Evolutionary conservation across 2,797 vertebrate species (phyloP).

Genomic region (Masticophis lateralis): DNA sequence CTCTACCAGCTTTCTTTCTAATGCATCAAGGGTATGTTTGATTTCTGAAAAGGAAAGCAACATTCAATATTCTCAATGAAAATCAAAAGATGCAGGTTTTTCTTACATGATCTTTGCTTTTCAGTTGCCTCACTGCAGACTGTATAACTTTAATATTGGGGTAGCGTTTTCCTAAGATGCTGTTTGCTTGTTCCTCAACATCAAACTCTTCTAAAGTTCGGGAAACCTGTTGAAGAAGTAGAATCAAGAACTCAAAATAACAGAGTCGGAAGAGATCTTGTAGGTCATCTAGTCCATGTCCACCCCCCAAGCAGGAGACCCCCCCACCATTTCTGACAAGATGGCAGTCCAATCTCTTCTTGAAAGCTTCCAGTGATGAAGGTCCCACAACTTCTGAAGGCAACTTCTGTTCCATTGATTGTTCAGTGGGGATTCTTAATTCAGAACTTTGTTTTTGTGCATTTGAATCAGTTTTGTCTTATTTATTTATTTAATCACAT

Average conservation of each 20-base stretch:
- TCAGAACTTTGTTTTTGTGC: neutral
- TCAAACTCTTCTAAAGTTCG: conserved; percentile 89
- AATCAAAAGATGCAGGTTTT: neutral
- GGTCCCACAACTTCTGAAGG: too few relatives aligned
- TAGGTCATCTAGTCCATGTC: too few relatives aligned
- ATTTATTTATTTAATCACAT: neutral
- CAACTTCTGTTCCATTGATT: too few relatives aligned
- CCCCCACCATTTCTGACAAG: too few relatives aligned
- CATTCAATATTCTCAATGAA: neutral
- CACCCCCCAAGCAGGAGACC: too few relatives aligned
- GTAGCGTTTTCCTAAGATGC: conserved; percentile 79
- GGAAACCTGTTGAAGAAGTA: conserved; percentile 77
- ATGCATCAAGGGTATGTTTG: neutral
- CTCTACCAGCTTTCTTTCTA: neutral
- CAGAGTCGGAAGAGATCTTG: too few relatives aligned
- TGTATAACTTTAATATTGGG: conserved; percentile 87
- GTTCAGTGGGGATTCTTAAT: neutral
- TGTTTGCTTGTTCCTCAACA: conserved; percentile 83
- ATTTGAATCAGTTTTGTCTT: neutral
- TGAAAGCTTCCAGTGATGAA: too few relatives aligned
- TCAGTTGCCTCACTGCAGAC: conserved; percentile 80
- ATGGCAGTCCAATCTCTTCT: too few relatives aligned
- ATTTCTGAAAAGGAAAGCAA: neutral
- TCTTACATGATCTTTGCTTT: conserved; percentile 80
- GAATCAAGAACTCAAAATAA: neutral